Evolutionary conservation across 2,888 invertebrate species (phyloP).

Genomic region (Deladenus siricidicola): DNA sequence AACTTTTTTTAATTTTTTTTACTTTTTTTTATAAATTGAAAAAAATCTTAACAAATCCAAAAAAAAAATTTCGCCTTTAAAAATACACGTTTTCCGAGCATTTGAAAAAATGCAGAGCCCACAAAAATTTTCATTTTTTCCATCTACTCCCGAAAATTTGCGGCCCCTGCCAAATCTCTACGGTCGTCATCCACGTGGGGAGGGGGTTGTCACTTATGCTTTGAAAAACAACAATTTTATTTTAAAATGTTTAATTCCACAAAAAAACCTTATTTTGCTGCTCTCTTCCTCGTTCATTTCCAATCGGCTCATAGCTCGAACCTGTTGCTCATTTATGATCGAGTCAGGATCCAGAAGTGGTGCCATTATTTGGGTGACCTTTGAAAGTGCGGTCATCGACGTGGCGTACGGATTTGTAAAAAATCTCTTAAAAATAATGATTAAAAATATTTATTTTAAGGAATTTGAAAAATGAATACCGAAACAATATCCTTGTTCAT

Average conservation of each 20-base stretch:
- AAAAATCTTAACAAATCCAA: too few species aligned
- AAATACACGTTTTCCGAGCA: too few species aligned
- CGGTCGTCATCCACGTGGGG: too few species aligned
- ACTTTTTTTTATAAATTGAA: too few species aligned
- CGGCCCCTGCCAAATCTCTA: too few species aligned
- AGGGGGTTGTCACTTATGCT: too few species aligned
- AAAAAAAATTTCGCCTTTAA: too few species aligned
- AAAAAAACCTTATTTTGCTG: conserved; percentile 16
- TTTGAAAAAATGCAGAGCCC: too few species aligned
- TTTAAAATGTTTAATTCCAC: background rate
- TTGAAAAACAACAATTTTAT: too few species aligned
- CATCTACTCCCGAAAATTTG: too few species aligned
- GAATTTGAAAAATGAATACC: conserved; percentile 42
- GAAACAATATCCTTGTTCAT: conserved; percentile 55
- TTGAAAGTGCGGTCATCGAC: conserved; percentile 76
- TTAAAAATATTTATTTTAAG: background rate
- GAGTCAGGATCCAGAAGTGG: conserved; percentile 50
- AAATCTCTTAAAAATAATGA: conserved; percentile 56
- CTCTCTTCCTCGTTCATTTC: conserved; percentile 55
- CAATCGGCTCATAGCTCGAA: conserved; percentile 57
- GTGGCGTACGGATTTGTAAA: conserved; percentile 70
- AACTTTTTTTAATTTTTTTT: too few species aligned
- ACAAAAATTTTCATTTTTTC: too few species aligned
- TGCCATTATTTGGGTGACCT: conserved; percentile 59
- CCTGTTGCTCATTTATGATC: conserved; percentile 53